These are phyloP conservation scores for Amblyraja radiata DNA, from an alignment of 2,797 vertebrate genomes.

Conservation along the genomic window DNA sequence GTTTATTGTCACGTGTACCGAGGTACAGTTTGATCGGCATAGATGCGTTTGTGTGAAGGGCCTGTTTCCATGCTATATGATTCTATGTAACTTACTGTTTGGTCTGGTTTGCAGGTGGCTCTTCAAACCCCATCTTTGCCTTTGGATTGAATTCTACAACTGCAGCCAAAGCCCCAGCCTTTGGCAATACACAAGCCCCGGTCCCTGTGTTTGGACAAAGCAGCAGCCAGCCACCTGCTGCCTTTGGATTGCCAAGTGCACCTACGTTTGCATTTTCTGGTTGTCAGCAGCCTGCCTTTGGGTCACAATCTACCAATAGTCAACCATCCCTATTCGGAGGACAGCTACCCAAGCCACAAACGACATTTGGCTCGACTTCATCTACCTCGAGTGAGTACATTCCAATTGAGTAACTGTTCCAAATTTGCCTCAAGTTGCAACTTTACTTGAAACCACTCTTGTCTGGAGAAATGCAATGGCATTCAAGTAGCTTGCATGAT, in stretches of 20 bases:
- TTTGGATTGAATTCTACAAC: constrained; percentile 67
- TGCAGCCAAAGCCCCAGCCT: constrained; percentile 55
- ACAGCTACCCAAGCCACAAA: constrained; percentile 66
- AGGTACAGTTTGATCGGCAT: too few relatives aligned
- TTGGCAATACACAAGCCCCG: constrained; percentile 67
- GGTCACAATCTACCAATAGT: constrained; percentile 18
- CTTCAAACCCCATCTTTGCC: constrained; percentile 59
- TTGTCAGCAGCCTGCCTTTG: constrained; percentile 25
- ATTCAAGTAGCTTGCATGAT: not conserved
- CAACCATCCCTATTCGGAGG: constrained; percentile 43
- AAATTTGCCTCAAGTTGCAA: not conserved
- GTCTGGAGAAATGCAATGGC: not conserved
- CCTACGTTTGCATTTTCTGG: constrained; percentile 21
- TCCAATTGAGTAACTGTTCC: not conserved
- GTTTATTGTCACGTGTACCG: too few relatives aligned
- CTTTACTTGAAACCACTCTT: constrained; percentile 42
- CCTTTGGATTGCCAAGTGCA: constrained; percentile 56
- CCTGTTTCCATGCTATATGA: too few relatives aligned
- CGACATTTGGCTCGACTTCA: constrained; percentile 68
- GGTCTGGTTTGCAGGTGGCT: constrained; percentile 43
- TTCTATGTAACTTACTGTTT: not conserved
- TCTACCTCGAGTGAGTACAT: constrained; percentile 51
- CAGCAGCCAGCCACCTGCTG: constrained; percentile 56
- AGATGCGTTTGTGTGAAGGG: too few relatives aligned
- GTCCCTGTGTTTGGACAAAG: constrained; percentile 71